Conservation (phyloP, 2,888 invertebrate genomes). For the Allygus modestus region DNA sequence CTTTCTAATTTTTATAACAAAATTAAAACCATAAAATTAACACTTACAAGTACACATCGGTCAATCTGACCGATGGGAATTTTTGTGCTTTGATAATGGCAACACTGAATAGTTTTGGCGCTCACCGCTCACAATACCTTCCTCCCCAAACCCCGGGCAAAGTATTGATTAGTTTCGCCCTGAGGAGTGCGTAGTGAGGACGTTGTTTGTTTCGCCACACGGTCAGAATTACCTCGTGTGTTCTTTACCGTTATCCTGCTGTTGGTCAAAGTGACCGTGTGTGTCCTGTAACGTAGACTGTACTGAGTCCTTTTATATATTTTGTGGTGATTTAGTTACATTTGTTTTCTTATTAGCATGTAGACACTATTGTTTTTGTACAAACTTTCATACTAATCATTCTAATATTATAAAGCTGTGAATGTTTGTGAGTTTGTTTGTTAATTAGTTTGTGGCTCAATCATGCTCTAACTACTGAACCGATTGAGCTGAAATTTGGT, state of each 20-base stretch:
- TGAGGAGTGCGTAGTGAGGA: background rate
- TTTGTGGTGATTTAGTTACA: background rate
- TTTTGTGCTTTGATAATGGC: constrained; percentile 22
- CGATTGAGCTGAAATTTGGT: too few species aligned
- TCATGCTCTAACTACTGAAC: too few species aligned
- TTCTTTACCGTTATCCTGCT: background rate
- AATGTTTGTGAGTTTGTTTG: too few species aligned
- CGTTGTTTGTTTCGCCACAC: background rate
- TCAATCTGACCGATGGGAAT: constrained; percentile 31
- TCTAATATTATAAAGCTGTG: too few species aligned
- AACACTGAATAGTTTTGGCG: constrained; percentile 8
- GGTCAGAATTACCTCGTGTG: constrained; percentile 38
- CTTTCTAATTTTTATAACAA: too few species aligned
- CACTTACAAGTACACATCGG: constrained; percentile 42
- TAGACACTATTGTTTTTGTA: background rate
- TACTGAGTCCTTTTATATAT: background rate
- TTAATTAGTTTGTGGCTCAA: too few species aligned
- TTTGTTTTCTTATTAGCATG: background rate
- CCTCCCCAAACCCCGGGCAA: background rate
- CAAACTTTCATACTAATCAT: too few species aligned
- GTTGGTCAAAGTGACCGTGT: constrained; percentile 15
- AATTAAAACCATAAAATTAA: too few species aligned
- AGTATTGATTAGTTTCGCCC: constrained; percentile 37
- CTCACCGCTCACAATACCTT: constrained; percentile 37
- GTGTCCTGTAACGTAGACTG: constrained; percentile 16